These are phyloP conservation scores for Orycteropus afer DNA, from an alignment of 2,113 vertebrate genomes.

Conservation along the genomic window DNA sequence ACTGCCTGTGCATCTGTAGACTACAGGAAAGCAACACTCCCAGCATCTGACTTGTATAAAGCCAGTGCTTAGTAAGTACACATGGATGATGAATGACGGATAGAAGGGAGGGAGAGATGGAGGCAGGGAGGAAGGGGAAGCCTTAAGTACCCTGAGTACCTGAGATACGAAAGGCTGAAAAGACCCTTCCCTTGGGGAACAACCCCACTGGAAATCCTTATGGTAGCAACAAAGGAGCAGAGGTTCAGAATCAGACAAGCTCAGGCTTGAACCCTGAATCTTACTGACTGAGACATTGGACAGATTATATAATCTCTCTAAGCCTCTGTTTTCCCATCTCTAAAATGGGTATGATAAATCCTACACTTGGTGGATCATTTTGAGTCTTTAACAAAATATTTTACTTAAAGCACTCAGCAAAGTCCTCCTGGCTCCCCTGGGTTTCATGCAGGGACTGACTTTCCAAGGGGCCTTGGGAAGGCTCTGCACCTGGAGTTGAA, in stretches of 20 bases:
- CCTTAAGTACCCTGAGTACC: background rate
- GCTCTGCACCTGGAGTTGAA: background rate
- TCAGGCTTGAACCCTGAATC: background rate
- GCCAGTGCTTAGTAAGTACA: background rate
- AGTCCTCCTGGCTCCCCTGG: background rate
- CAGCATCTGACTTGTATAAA: background rate
- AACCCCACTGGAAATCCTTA: background rate
- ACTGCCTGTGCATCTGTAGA: background rate
- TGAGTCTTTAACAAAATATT: slow-evolving; percentile 19
- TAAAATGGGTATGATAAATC: background rate
- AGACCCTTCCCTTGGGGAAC: background rate
- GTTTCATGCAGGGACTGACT: background rate
- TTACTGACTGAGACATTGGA: background rate
- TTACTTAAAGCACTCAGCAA: background rate
- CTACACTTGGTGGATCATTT: background rate
- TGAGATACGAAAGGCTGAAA: background rate
- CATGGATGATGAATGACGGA: rapidly evolving
- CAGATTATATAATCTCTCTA: background rate
- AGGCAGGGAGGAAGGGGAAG: too few relatives aligned
- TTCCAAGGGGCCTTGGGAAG: background rate
- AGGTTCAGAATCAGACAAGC: background rate
- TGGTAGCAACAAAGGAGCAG: background rate
- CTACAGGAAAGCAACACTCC: background rate
- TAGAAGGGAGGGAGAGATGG: too few relatives aligned
- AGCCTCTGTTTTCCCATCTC: background rate